Evolutionary conservation across 2,113 vertebrate species (phyloP).

Genomic region (Chunga burmeisteri): DNA sequence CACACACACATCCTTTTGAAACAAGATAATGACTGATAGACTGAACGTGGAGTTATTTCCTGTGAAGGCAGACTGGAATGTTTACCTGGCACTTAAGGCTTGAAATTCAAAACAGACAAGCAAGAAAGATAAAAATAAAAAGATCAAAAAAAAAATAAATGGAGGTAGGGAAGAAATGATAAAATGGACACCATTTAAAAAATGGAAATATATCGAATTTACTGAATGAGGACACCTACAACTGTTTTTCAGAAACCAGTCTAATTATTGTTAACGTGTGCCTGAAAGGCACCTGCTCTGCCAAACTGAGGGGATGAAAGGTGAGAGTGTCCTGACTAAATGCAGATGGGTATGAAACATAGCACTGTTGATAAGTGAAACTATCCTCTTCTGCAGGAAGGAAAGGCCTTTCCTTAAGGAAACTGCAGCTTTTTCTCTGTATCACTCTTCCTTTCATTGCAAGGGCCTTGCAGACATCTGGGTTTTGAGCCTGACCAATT

Average conservation of each 20-base stretch:
- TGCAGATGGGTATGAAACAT: slow-evolving; percentile 28
- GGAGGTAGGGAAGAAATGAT: slow-evolving; percentile 39
- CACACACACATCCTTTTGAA: slow-evolving; percentile 14
- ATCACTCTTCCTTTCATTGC: slow-evolving; percentile 45
- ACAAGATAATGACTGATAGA: slow-evolving; percentile 48
- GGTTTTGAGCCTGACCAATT: slow-evolving; percentile 60
- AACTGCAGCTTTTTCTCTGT: slow-evolving; percentile 68
- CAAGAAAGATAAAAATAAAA: slow-evolving; percentile 41
- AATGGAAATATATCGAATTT: slow-evolving; percentile 57
- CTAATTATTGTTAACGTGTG: background rate
- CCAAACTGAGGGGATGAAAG: slow-evolving; percentile 55
- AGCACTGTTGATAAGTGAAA: slow-evolving; percentile 53
- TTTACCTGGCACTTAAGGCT: slow-evolving; percentile 63
- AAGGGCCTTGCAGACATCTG: slow-evolving; percentile 36
- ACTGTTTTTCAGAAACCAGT: slow-evolving; percentile 28
- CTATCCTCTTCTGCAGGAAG: slow-evolving; percentile 50
- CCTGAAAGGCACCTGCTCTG: slow-evolving; percentile 57
- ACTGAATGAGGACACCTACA: background rate
- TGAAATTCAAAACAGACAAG: slow-evolving; percentile 60
- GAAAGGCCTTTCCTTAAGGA: slow-evolving; percentile 69
- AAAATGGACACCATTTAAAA: slow-evolving; percentile 19
- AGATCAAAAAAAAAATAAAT: background rate
- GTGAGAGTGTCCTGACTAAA: slow-evolving; percentile 23
- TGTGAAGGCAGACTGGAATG: slow-evolving; percentile 58
- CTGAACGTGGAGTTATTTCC: slow-evolving; percentile 34